Evolutionary conservation across 1,140 invertebrate genomes (phyloP).

Genomic region (Danaus melanippus): DNA sequence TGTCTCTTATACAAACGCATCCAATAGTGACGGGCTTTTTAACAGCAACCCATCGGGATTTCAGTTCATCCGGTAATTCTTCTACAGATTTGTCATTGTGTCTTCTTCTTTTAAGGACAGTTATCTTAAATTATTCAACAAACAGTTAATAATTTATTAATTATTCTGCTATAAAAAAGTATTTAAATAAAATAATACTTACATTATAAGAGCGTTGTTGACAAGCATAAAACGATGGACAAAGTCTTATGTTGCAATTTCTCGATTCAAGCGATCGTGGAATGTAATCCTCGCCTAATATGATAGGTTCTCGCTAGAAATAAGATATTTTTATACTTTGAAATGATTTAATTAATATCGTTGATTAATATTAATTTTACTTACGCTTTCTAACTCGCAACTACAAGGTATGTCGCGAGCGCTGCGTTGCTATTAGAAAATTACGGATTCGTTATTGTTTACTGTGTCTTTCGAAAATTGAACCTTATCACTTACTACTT

Average conservation of each 20-base stretch:
- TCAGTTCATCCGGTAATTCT: slow-evolving; percentile 38
- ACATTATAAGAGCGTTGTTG: slow-evolving; percentile 36
- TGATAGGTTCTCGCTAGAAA: slow-evolving; percentile 27
- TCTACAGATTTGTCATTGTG: slow-evolving; percentile 24
- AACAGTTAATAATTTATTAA: too few relatives aligned
- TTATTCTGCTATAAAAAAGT: neutral
- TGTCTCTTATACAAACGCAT: slow-evolving; percentile 39
- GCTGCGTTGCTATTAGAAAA: slow-evolving; percentile 31
- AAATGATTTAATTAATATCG: neutral
- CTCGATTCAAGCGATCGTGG: slow-evolving; percentile 36
- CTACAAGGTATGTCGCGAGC: slow-evolving; percentile 39
- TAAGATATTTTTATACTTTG: slow-evolving; percentile 6
- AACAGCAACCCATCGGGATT: slow-evolving; percentile 36
- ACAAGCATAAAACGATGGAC: slow-evolving; percentile 37
- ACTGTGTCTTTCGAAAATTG: too few relatives aligned
- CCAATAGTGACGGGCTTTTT: slow-evolving; percentile 37
- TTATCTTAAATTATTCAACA: slow-evolving; percentile 26
- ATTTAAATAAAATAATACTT: slow-evolving; percentile 18
- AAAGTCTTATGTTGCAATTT: slow-evolving; percentile 34
- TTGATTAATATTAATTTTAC: slow-evolving; percentile 16
- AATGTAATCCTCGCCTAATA: slow-evolving; percentile 35
- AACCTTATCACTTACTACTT: slow-evolving; percentile 21
- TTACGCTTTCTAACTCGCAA: slow-evolving; percentile 41
- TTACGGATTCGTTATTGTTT: too few relatives aligned
- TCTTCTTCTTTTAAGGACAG: slow-evolving; percentile 38